Conservation (phyloP, 2,888 invertebrate species). For the Schrankia costaestrigalis region DNA sequence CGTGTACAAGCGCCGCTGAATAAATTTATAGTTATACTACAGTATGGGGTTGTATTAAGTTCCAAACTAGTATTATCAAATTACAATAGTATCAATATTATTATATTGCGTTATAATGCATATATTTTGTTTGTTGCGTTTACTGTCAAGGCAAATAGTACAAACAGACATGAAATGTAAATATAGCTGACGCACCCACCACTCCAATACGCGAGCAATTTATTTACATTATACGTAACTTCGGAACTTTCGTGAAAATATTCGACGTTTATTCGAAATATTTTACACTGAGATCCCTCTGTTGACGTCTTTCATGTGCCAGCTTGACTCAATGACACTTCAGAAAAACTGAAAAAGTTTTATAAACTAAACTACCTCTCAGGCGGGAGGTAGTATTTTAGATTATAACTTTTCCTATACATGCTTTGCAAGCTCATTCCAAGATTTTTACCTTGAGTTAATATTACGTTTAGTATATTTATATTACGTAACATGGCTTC, state of each 20-base stretch:
- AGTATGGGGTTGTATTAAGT: too few relatives aligned
- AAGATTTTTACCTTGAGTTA: too few relatives aligned
- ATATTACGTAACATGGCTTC: too few relatives aligned
- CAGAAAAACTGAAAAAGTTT: constrained; percentile 42
- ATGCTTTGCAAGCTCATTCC: constrained; percentile 23
- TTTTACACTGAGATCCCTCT: constrained; percentile 28
- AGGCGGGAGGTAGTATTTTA: constrained; percentile 26
- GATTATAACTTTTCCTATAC: constrained; percentile 37
- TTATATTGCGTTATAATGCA: too few relatives aligned
- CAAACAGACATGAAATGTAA: constrained; percentile 8
- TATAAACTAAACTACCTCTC: constrained; percentile 35
- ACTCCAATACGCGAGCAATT: constrained; percentile 15
- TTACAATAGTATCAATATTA: too few relatives aligned
- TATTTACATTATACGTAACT: constrained; percentile 27
- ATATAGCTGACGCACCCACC: constrained; percentile 6
- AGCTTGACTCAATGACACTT: constrained; percentile 46
- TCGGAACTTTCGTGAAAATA: constrained; percentile 26
- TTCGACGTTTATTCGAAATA: constrained; percentile 32
- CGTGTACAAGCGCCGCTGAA: too few relatives aligned
- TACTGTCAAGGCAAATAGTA: too few relatives aligned
- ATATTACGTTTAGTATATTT: too few relatives aligned
- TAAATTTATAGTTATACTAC: too few relatives aligned
- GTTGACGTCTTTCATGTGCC: constrained; percentile 38
- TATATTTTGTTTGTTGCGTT: too few relatives aligned
- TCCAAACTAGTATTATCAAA: too few relatives aligned